Base-by-base conservation (phyloP, 2,797 vertebrate species). In the Rhinophrynus dorsalis region DNA sequence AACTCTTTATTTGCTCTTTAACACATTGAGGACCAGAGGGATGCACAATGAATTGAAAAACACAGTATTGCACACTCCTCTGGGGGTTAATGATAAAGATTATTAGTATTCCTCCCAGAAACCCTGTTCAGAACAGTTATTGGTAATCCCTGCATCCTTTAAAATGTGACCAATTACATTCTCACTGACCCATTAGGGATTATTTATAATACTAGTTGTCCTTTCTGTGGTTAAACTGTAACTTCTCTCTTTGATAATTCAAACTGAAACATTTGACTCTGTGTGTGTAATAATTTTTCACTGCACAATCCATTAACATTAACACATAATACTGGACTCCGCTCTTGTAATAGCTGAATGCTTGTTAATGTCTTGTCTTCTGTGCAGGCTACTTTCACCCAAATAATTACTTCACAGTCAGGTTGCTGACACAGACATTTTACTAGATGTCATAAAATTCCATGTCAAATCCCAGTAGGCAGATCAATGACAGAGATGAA, bases 371-470 rank as follows among this genome's bases (percentile, higher is more conserved):
- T 2, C 30, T 60, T 58, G 55, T 74, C 73, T 9, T 64, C 67
- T 73, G n/a, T 0, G 4, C 70, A 27, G 47, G 59, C 51, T 52
- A 74, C 64, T 74, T 38, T 59, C 37, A 35, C 26, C 17, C 2
- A 68, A 73, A 59, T 75, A 1, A 63, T 58, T 44, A 9, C 59
- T 74, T 62, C 33, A 38, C 38, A 44, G 32, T 35, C 50, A 35
- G 58, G 3, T 50, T 50, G 57, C 57, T 58, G 67, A 61, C 68
- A n/a, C 67, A 74, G 62, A 60, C 32, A 71, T 56, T 72, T 30
- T 70, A 74, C 74, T 81, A 9, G 6, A 12, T 44, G 35, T 29
- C 57, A 44, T 62, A 40, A 72, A 78, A 76, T 64, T 24, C 32
- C 59, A 52, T n/a, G 11, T 7, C 66, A 72, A 79, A 9, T 24